A percentile compares a stretch with the other conserved stretches of the same genome.
These are phyloP conservation scores for Meloidogyne exigua DNA, from an alignment of 1,140 invertebrate species.

Conservation along the genomic window DNA sequence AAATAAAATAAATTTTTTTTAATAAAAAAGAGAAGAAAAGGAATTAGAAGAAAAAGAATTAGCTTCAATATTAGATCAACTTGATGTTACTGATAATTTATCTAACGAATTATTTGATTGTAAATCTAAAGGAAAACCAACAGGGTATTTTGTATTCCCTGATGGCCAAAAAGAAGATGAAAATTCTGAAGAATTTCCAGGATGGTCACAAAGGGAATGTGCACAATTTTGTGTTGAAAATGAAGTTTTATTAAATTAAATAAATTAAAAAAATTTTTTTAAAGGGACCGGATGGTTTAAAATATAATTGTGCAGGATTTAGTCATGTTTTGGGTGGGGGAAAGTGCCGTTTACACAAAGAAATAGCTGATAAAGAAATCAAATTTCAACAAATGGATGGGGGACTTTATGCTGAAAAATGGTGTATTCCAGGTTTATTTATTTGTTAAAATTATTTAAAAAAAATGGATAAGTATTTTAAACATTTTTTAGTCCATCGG, in stretches of 20 bases:
- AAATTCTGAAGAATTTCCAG: constrained; percentile 20
- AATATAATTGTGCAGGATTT: constrained; percentile 22
- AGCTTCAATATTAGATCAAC: constrained; percentile 16
- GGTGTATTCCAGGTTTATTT: constrained; percentile 25
- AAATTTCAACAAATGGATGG: neutral
- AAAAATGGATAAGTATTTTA: no score
- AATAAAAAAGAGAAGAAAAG: neutral
- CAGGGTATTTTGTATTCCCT: constrained; percentile 14
- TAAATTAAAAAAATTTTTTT: neutral
- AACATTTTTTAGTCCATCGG: constrained; percentile 20
- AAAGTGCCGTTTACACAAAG: constrained; percentile 22
- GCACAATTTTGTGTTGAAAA: constrained; percentile 17
- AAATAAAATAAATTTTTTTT: no score
- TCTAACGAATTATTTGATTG: constrained; percentile 17
- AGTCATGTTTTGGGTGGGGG: constrained; percentile 17
- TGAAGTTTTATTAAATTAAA: neutral
- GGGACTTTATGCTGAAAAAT: constrained; percentile 19
- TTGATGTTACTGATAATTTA: constrained; percentile 1
- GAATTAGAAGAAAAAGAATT: constrained; percentile 18
- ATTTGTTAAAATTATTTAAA: neutral
- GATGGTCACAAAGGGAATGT: constrained; percentile 24
- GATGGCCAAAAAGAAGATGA: constrained; percentile 10
- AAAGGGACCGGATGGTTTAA: constrained; percentile 18
- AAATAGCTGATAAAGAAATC: neutral
- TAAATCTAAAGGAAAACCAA: constrained; percentile 9